These are phyloP conservation scores for Piezodorus guildinii DNA, from an alignment of 1,140 invertebrate species.

Conservation along the genomic window DNA sequence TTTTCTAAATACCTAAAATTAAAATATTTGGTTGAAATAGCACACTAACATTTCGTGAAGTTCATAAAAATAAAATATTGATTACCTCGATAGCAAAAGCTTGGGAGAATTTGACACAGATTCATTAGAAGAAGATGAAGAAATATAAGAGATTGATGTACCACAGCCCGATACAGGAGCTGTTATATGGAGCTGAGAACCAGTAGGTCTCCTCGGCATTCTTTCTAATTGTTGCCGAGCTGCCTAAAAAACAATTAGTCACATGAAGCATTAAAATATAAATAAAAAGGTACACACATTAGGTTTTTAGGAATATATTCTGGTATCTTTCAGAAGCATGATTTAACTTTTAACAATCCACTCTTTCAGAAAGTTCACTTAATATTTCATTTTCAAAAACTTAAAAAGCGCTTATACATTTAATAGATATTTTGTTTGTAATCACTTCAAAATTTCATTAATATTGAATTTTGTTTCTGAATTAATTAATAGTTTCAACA, in stretches of 20 bases:
- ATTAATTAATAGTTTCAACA: too few species aligned
- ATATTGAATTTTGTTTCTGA: too few species aligned
- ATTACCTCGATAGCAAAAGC: constrained; percentile 47
- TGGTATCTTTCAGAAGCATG: too few species aligned
- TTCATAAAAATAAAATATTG: neutral
- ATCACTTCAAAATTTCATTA: too few species aligned
- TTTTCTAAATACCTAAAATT: constrained; percentile 45
- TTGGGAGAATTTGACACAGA: constrained; percentile 39
- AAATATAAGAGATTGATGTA: constrained; percentile 24
- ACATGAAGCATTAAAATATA: neutral
- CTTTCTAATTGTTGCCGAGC: constrained; percentile 75
- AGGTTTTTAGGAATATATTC: too few species aligned
- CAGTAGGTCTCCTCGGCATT: constrained; percentile 62
- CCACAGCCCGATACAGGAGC: constrained; percentile 36
- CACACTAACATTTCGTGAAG: too few species aligned
- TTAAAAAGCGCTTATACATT: too few species aligned
- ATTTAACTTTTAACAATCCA: too few species aligned
- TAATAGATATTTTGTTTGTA: too few species aligned
- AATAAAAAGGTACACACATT: neutral
- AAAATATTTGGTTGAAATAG: neutral
- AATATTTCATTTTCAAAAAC: too few species aligned
- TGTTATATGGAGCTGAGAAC: constrained; percentile 34
- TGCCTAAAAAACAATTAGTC: neutral
- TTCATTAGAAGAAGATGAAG: constrained; percentile 12
- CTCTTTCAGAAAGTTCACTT: too few species aligned